Conservation (phyloP, 2,797 vertebrate genomes). For the Rallus crepitans region DNA sequence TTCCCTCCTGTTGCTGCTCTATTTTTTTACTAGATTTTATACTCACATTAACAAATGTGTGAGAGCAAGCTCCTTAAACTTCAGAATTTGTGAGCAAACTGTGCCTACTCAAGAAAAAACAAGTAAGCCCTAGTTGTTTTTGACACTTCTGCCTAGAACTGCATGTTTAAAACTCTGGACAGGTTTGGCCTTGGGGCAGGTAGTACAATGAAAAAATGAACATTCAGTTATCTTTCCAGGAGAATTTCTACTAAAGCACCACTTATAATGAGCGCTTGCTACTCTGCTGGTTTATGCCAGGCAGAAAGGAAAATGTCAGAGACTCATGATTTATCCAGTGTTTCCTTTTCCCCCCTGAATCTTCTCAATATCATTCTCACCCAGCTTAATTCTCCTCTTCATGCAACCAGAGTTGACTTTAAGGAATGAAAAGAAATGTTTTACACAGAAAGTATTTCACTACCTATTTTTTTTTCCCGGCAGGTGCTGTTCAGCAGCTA, state of each 20-base stretch:
- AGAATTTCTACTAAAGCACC: conserved; percentile 25
- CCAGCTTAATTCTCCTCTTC: not conserved
- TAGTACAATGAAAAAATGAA: conserved; percentile 12
- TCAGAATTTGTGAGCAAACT: not conserved
- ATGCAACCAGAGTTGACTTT: not conserved
- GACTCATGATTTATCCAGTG: not conserved
- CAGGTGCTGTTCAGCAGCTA: not conserved
- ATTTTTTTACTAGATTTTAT: not conserved
- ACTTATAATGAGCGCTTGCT: conserved; percentile 3
- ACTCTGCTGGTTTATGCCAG: not conserved
- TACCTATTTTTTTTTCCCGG: not conserved
- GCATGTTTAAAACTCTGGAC: conserved; percentile 47
- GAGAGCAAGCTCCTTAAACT: not conserved
- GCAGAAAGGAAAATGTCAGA: not conserved
- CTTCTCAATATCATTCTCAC: not conserved
- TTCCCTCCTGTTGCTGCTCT: not conserved
- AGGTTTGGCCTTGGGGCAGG: conserved; percentile 4
- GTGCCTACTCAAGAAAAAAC: not conserved
- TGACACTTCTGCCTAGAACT: not conserved
- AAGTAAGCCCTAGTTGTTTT: not conserved
- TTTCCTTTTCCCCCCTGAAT: not conserved
- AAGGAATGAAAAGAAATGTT: not conserved
- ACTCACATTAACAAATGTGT: not conserved
- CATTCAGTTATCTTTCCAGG: not conserved
- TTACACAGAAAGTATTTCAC: not conserved